Base-by-base conservation (phyloP, 2,888 invertebrate species). In the Ichneumoninae sp. region DNA sequence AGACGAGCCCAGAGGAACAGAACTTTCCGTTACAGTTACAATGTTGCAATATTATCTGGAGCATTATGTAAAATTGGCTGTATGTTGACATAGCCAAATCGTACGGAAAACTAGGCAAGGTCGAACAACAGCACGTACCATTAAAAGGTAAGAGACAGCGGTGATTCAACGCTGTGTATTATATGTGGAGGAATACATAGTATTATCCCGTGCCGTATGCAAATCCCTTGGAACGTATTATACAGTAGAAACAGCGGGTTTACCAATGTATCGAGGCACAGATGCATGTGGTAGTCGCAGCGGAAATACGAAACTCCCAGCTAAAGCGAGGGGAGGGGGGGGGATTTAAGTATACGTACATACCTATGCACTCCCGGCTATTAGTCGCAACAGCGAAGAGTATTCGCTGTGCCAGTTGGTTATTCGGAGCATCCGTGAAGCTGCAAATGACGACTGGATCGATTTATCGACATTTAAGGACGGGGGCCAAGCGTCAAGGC, bases 391-490 rank as follows among this genome's bases (percentile, higher is more conserved):
- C 47, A 40, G 44, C 72, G 57, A n/a, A 60, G 5, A 60, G 72
- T 19, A 60, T 60, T 60, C 40, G 52, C 1, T 19, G 40, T 47
- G 44, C 72, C 6, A 30, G 47, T 13, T 54, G 30, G 36, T 60
- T 47, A 60, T 16, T 44, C 60, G 57, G 40, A 16, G 16, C 26
- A 10, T n/a, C 16, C n/a, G 47, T 47, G 44, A 72, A 62, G 72
- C 72, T 44, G 22, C 72, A 47, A 72, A 60, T 60, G 72, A 44
- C 72, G 52, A 54, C 19, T 52, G 52, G 60, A 72, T 72, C 72
- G 72, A 72, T 72, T 72, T 72, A 72, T 72, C 72, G 72, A 72
- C 72, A 44, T 72, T 72, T 44, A 22, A 36, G n/a, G 62, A 40
- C n/a, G 57, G 7, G 22, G 40, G 13, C 16, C 13, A 57, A 57